These are phyloP conservation scores for Lamproptera curius DNA, from an alignment of 2,888 invertebrate genomes.

Conservation along the genomic window DNA sequence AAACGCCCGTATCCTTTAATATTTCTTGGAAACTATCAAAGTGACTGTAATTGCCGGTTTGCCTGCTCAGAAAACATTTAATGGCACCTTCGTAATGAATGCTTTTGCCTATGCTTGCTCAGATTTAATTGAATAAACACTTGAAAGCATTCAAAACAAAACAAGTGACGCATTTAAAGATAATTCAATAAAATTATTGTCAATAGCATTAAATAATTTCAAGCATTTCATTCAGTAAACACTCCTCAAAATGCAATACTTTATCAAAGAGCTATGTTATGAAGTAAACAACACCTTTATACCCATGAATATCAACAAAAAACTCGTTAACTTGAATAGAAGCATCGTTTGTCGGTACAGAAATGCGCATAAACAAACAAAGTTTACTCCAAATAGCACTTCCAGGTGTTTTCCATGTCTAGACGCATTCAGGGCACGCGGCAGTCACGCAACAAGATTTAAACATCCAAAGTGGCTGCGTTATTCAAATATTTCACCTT, in stretches of 20 bases:
- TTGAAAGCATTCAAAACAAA: background rate
- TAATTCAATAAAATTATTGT: no score
- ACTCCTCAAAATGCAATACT: no score
- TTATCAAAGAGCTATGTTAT: no score
- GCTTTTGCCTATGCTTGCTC: slow-evolving; percentile 29
- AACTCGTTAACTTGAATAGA: no score
- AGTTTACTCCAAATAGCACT: slow-evolving; percentile 32
- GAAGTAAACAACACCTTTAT: no score
- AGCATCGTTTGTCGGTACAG: no score
- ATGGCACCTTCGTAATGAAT: slow-evolving; percentile 40
- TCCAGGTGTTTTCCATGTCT: slow-evolving; percentile 42
- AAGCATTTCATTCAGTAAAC: no score
- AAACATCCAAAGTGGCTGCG: slow-evolving; percentile 43
- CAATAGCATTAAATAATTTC: no score
- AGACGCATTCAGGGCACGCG: slow-evolving; percentile 34
- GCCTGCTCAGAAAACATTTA: slow-evolving; percentile 54
- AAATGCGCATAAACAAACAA: no score
- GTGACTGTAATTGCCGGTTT: slow-evolving; percentile 68
- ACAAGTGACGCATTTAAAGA: no score
- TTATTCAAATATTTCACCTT: slow-evolving; percentile 68
- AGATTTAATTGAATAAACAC: slow-evolving; percentile 10
- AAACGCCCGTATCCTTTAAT: slow-evolving; percentile 49
- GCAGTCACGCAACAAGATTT: slow-evolving; percentile 67
- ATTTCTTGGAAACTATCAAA: slow-evolving; percentile 54
- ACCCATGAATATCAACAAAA: no score